Base-by-base conservation (phyloP, 2,113 vertebrate species). In the Aspidoscelis tigris region DNA sequence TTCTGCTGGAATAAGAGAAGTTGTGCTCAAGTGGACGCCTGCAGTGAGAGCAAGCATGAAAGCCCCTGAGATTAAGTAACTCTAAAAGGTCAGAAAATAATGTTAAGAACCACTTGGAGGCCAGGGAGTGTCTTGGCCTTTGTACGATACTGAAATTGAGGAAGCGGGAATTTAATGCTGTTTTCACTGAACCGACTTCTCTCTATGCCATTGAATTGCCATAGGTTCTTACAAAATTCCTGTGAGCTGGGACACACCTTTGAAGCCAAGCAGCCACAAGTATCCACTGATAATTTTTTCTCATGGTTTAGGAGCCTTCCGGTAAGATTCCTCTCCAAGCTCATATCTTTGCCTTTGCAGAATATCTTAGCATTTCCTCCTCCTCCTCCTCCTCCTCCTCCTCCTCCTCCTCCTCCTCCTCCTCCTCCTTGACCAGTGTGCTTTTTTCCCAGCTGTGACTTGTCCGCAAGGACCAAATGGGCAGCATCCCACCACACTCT, bases 281-380 rank as follows among this genome's bases (percentile, higher is more conserved):
- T 96, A 96, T 64, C 96, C 96, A 0, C 86, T 97, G 91, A 90
- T 97, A 93, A 92, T 97, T 91, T 96, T 97, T 88, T 97, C 96
- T 50, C 96, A 97, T 0, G 95, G 96, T 39, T 82, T 97, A 73
- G 95, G 96, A 90, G 85, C 81, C 82, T 96, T 97, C 91, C 94
- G 96, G 96, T 97, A 92, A 88, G 94, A 88, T 41, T 41, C 20
- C 12, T 72, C 24, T 8, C 44, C 65, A 65, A 2, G 58, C 26
- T 12, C 47, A 20, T 0, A 20, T 78, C 75, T 47, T 71, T 11
- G 1, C 10, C 5, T 7, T 18, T 74, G 7, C 39, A 61, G 47
- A 20, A 58, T 5, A 47, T 58, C 14, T 3, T 11, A 21, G 7
- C 21, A 10, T 78, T 14, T 66, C 5, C 11, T 55, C 53, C 3